Base-by-base conservation (phyloP, 2,113 vertebrate genomes). In the Nematolebias whitei region DNA sequence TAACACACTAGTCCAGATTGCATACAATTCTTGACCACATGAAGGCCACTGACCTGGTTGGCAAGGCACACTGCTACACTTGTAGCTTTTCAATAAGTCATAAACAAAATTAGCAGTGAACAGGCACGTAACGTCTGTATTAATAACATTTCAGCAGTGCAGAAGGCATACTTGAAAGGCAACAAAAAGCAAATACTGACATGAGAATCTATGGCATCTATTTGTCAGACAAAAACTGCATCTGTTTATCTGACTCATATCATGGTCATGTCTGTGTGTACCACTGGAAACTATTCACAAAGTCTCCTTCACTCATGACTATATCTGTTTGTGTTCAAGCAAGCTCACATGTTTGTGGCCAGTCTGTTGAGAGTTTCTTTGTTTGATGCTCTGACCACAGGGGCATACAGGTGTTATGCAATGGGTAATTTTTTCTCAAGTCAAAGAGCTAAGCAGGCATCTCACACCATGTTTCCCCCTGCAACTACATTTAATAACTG, bases 241-340 rank as follows among this genome's bases (percentile, higher is more conserved):
- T 71, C 57, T 32, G 74, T 75, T 74, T 80, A 81, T 80, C 77
- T 90, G 83, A 87, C 78, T 88, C 86, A 84, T 55, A 15, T 67
- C 54, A 63, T 70, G 68, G 81, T 77, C 76, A 81, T 81, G 81
- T 80, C 79, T 84, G 38, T 57, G 63, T 38, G 48, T 55, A 60
- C 63, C 70, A 71, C 71, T 78, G 85, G 80, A 89, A 88, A 88
- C 77, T 85, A 88, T 83, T 82, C 68, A 54, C 74, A 69, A 76
- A 78, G 71, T 74, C 71, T 59, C 44, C 67, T 26, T 73, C 63
- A 43, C 38, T 60, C 69, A 43, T 10, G 35, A 75, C 61, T 70
- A 24, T 61, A 51, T 60, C 45, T 68, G 44, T 67, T 26, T 68
- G 51, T 59, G 62, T 29, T 49, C 41, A 44, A 41, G 50, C 52